A percentile compares a stretch with the other conserved stretches of the same genome.
phyloP scores from a whole-genome alignment of 2,888 invertebrate species.

The Eutolmus rufibarbis region DNA sequence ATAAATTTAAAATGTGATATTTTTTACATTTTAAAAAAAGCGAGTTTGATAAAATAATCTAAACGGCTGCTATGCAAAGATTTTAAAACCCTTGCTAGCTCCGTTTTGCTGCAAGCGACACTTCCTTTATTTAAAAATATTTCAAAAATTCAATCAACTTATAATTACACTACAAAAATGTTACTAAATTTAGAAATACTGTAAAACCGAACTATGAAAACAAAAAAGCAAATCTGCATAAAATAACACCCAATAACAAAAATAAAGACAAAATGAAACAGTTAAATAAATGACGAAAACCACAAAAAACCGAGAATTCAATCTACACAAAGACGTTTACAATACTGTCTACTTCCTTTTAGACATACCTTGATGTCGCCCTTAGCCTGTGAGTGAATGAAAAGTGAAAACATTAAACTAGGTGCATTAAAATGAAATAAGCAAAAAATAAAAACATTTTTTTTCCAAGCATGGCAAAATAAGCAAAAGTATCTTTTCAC shows the following conservation, averaged over 20 bases:
- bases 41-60: too few species aligned
- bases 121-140: too few species aligned
- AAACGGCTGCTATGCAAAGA: too few species aligned
- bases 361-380: conserved; percentile 48
- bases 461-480: not conserved
- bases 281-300: not conserved
- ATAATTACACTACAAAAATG: not conserved
- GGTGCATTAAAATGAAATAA: not conserved
- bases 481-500: too few species aligned
- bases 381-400: conserved; percentile 47
- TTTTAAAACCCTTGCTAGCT: too few species aligned
- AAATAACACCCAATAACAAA: not conserved
- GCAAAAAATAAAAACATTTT: not conserved
- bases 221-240: not conserved
- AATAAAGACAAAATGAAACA: not conserved
- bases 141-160: too few species aligned
- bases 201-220: too few species aligned
- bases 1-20: too few species aligned
- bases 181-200: not conserved
- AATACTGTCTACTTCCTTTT: not conserved
- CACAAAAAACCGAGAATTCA: not conserved
- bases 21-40: too few species aligned
- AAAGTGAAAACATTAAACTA: not conserved
- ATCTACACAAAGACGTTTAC: not conserved
- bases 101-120: too few species aligned